Evolutionary conservation across 92 coral and sea anemone genomes (phyloP), one percentile per base, ranked within the genome.

Genomic region (Actinostola sp.): DNA sequence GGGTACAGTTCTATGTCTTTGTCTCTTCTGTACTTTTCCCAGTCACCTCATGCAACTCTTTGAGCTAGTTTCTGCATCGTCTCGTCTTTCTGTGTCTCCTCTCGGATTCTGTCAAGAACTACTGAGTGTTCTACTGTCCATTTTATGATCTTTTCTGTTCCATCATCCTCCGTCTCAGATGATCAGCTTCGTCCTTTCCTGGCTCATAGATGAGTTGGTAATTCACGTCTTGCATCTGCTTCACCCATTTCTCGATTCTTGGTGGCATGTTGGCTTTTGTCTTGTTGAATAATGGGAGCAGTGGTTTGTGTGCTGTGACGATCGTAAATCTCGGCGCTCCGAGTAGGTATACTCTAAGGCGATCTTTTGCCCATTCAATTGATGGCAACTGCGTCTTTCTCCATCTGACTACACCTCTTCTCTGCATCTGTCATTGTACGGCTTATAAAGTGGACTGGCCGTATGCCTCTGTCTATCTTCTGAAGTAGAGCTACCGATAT

Each of bases 241-340:
- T 71, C 5, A 87, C 92, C 83, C 88, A 77, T 49, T 78, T 88
- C 49, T 83, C 83, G 0, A 88, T 84, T 28, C 86, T 63, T 72
- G 93, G 86, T 25, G 93, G 87, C 28, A 88, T 59, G 27, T 46
- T 70, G 1, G 88, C 70, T 13, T 48, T 1, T n/a, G 74, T 78
- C 35, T 84, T 79, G 64, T 88, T 88, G 73, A 88, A 83, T 25
- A 73, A 73, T 14, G 89, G 72, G 32, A 88, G 54, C 29, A 83
- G 59, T 49, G 84, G 89, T 25, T 88, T 88, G 84, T 88, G 93
- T 65, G 89, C 83, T 49, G 93, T 88, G 15, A 79, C 86, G 29
- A 73, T 72, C 17, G 77, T 72, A 83, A 89, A 84, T 63, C 80
- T 70, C 21, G 84, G 86, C 38, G 93, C 89, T 53, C 89, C 89